phyloP scores from a whole-genome alignment of 1,140 invertebrate species.

The Carposina sasakii region DNA sequence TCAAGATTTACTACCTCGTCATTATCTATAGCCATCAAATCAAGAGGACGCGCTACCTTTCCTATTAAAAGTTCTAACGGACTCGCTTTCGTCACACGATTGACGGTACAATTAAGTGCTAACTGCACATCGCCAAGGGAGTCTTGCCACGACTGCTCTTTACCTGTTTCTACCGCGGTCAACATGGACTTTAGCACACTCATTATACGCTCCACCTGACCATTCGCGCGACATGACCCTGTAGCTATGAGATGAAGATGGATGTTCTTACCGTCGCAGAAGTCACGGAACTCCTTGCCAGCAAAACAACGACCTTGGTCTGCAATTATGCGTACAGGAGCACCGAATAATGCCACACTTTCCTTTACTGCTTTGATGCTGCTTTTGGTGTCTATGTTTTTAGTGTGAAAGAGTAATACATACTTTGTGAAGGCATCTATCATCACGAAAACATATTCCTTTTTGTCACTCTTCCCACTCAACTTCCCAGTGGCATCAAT shows the following conservation, averaged over 20 bases:
- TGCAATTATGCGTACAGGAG: background rate
- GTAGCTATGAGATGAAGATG: constrained; percentile 24
- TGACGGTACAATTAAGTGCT: constrained; percentile 24
- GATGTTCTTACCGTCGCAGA: constrained; percentile 20
- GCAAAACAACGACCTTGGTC: background rate
- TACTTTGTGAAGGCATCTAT: constrained; percentile 29
- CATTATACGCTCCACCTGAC: constrained; percentile 10
- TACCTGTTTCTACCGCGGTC: constrained; percentile 14
- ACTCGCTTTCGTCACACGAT: constrained; percentile 23
- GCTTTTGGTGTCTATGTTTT: background rate
- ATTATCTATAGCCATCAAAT: constrained; percentile 17
- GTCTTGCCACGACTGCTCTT: constrained; percentile 27
- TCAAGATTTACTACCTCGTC: background rate
- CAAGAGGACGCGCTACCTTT: constrained; percentile 30
- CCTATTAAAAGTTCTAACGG: constrained; percentile 33
- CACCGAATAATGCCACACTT: background rate
- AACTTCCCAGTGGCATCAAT: constrained; percentile 14
- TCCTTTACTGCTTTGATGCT: background rate
- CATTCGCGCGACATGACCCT: constrained; percentile 20
- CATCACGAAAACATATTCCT: constrained; percentile 21
- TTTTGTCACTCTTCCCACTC: constrained; percentile 16
- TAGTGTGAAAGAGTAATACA: constrained; percentile 17
- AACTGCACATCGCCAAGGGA: constrained; percentile 30
- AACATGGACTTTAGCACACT: constrained; percentile 28
- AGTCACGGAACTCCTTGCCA: constrained; percentile 23